Evolutionary conservation across 2,113 vertebrate genomes (phyloP), one percentile per base, ranked within the genome.

Genomic region (Chaetura pelagica): DNA sequence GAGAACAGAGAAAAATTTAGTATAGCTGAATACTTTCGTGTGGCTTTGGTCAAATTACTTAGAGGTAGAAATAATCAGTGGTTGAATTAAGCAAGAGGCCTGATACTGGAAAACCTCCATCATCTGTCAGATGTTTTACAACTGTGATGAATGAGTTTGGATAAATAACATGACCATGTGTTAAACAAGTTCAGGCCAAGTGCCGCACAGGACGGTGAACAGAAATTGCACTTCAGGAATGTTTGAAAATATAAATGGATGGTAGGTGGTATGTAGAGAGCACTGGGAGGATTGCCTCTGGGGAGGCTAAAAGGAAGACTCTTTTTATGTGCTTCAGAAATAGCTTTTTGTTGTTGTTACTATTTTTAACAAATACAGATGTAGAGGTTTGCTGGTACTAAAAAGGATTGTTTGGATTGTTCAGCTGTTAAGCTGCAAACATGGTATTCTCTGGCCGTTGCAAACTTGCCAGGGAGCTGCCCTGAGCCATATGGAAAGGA

Each of bases 61-160:
- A 63, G 64, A 96, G 74, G 87, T 90, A 73, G 87, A 94, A 95
- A 89, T 94, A 94, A 92, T 92, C 85, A 96, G 93, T 0, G 5
- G 74, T 82, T 82, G 78, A 91, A 91, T 95, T 89, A 92, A 91
- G 57, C 0, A 1, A 64, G 89, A 64, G 57, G 66, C 87, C 67
- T 92, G 89, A 92, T 87, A 49, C 66, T 96, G 95, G 94, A 94
- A 95, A 94, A 62, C 34, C 89, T 95, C 94, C 89, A 61, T 87
- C 2, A 0, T 52, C 66, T 91, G 87, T 95, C 95, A 95, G 80
- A 91, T 94, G 87, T 89, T 96, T 95, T 94, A 97, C 73, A 89
- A 19, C 87, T 89, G 64, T 95, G 94, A 95, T 89, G 75, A 94
- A 96, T 87, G 89, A 87, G 81, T 94, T 94, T 92, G 93, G 84